Base-by-base conservation (phyloP, 2,797 vertebrate species). In the Halcyon leucocephala region DNA sequence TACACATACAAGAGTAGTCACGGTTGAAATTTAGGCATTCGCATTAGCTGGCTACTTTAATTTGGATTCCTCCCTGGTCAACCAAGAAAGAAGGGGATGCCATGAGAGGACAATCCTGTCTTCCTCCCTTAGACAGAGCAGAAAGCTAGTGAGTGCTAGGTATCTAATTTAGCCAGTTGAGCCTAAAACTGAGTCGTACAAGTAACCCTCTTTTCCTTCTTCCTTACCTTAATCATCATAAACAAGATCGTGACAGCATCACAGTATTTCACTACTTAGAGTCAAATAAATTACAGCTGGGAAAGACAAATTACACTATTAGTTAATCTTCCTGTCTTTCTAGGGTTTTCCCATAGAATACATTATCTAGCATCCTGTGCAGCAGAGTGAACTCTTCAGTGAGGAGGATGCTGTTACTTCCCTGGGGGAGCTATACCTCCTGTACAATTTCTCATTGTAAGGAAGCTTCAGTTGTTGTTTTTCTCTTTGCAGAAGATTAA, bases 281-380 rank as follows among this genome's bases (percentile, higher is more conserved):
- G 92, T 88, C 85, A 96, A 95, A 95, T 95, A 95, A 97, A 96
- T 97, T 94, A 92, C 91, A 86, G 67, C 78, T 72, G 41, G 86
- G 91, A 95, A 96, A 97, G 91, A 94, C 85, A 95, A 91, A 96
- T 93, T 93, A 94, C 91, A 62, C 90, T 88, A 82, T 96, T 95
- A 96, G 89, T 94, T 96, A 95, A 96, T 97, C 92, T 95, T 86
- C 42, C 80, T 94, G 96, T 96, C 94, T 94, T 95, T 95, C 79
- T 71, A 54, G 88, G 94, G 64, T 78, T 96, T 97, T 92, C 89
- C 88, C 80, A 82, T 91, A 89, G 87, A 97, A 91, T 92, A 69
- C 60, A 70, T 94, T 97, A 95, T 94, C 57, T 69, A 89, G 64
- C 55, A 85, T 81, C 82, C 88, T 65, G 51, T 72, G 80, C 93